Base-by-base conservation (phyloP, 1,140 invertebrate genomes). In the Oppia nitens region DNA sequence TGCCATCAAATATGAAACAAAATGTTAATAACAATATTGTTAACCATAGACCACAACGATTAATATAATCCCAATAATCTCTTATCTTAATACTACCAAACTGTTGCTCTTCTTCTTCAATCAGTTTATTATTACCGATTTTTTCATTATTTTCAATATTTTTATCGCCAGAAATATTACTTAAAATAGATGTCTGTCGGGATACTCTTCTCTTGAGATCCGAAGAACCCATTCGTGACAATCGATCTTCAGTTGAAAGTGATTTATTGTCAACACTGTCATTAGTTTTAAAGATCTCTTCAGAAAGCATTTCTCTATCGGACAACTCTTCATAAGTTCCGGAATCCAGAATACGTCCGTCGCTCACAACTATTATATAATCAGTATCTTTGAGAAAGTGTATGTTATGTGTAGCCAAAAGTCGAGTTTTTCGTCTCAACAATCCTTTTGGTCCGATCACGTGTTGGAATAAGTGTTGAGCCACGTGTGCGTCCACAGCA, bases 41-140 rank as follows among this genome's bases (percentile, higher is more conserved):
- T 32, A 48, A 63, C 9, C 52, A 24, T 17, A 59, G 48, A 21
- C 62, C 59, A 49, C 64, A 55, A n/a, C 61, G 47, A 23, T 62
- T 60, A 21, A 66, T 60, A 56, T 65, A 64, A 20, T 77, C 82
- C 62, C 83, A 77, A 74, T 95, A 96, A 0, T 96, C 87, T 59
- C 75, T 71, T 76, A 84, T 81, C 77, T 90, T 89, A 0, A 90
- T 88, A 70, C 84, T 87, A 62, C 88, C 88, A 11, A 85, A 91
- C 79, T 92, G 85, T 0, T 85, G 74, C 72, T 89, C 89, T 69
- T 93, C 89, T 2, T 75, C 76, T 73, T 92, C 86, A 64, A 92
- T 91, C 2, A 93, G 74, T 73, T 89, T 85, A 65, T 6, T 25
- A 3, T n/a, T 28, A 54, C 26, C 24, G 6, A 11, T 25, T 24